Percentiles rank a stretch among this genome's conserved stretches.
phyloP scores from a whole-genome alignment of 1,140 invertebrate genomes.

The Subanguina moxae region DNA sequence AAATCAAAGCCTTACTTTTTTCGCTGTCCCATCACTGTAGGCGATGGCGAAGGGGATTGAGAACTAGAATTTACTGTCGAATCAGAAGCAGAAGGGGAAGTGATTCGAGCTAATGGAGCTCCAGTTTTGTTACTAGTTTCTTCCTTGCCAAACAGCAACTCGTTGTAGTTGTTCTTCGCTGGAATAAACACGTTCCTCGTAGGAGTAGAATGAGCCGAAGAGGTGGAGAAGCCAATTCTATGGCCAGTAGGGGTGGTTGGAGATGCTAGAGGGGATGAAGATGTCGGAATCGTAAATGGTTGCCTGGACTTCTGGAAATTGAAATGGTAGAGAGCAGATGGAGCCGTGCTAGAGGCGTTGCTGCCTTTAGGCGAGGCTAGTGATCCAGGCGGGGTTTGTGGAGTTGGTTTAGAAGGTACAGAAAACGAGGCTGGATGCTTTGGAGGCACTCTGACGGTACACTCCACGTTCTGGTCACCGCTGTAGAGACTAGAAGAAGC shows the following conservation, averaged over 20 bases:
- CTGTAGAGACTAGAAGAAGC: constrained; percentile 35
- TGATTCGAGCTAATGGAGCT: constrained; percentile 11
- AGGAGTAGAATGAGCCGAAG: neutral
- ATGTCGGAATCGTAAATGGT: neutral
- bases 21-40: constrained; percentile 15
- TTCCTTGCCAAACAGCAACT: neutral
- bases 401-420: constrained; percentile 12
- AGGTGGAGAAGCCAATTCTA: neutral
- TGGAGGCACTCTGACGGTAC: constrained; percentile 26
- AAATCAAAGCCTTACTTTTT: constrained; percentile 18
- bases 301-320: constrained; percentile 1
- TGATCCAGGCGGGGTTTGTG: neutral
- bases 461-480: constrained; percentile 31
- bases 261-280: neutral
- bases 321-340: neutral
- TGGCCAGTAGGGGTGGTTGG: neutral
- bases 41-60: constrained; percentile 17
- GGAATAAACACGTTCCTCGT: constrained; percentile 1
- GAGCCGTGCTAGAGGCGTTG: neutral
- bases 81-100: constrained; percentile 6
- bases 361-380: neutral
- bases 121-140: neutral
- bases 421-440: constrained; percentile 13
- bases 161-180: neutral
- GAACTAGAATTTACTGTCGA: neutral